Conservation (phyloP, 2,113 vertebrate genomes). For the Corythornis cristatus region DNA sequence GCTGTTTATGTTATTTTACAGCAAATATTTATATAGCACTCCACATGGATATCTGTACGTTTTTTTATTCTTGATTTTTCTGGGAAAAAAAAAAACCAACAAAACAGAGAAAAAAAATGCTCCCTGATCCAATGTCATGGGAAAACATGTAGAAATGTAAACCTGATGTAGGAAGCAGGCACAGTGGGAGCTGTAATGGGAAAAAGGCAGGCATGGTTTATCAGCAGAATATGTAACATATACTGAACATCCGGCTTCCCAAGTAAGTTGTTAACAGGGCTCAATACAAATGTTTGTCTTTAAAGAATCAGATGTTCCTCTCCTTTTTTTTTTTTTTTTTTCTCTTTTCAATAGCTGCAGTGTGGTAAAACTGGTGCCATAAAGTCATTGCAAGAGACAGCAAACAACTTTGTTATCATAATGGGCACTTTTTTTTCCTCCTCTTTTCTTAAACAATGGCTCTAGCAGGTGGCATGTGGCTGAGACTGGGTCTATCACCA, state of each 20-base stretch:
- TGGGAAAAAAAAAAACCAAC: neutral
- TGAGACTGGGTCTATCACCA: slow-evolving; percentile 67
- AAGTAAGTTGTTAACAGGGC: slow-evolving; percentile 39
- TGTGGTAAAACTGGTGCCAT: slow-evolving; percentile 74
- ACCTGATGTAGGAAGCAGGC: slow-evolving; percentile 13
- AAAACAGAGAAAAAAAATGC: neutral
- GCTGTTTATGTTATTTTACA: slow-evolving; percentile 30
- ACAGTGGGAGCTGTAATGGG: slow-evolving; percentile 22
- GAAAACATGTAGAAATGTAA: slow-evolving; percentile 47
- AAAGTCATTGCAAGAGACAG: slow-evolving; percentile 81
- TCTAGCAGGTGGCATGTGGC: slow-evolving; percentile 93
- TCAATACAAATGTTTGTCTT: slow-evolving; percentile 50
- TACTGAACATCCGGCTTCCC: slow-evolving; percentile 43
- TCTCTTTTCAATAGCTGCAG: neutral
- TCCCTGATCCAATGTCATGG: slow-evolving; percentile 7
- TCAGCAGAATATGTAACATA: slow-evolving; percentile 21
- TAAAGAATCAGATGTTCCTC: slow-evolving; percentile 74
- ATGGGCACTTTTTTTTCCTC: slow-evolving; percentile 74
- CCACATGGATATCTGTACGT: neutral
- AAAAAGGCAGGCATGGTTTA: slow-evolving; percentile 25
- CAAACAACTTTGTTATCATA: slow-evolving; percentile 89
- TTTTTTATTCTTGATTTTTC: slow-evolving; percentile 16
- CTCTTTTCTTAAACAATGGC: slow-evolving; percentile 79
- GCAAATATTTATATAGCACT: slow-evolving; percentile 24
- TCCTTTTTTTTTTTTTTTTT: neutral